A percentile compares a stretch with the other conserved stretches of the same genome.
Evolutionary conservation across 2,888 invertebrate genomes (phyloP).

Genomic region (Ophioninae sp.): DNA sequence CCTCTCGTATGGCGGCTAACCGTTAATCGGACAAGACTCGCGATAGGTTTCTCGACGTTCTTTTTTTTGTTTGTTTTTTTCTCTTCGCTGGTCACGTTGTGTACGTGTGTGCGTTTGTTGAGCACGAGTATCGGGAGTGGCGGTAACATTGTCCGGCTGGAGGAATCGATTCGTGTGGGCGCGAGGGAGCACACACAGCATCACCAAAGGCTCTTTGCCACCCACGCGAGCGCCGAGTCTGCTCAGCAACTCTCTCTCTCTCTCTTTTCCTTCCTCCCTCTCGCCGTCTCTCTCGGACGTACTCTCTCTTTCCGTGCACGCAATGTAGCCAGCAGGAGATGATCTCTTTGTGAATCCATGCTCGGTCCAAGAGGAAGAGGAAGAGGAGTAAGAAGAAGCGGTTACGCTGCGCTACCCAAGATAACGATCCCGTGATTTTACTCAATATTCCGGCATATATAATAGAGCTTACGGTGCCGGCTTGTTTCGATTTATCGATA

Average conservation of each 20-base stretch:
- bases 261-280: neutral
- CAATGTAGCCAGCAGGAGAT: conserved; percentile 40
- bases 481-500: conserved; percentile 50
- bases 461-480: conserved; percentile 34
- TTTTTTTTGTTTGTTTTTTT: conserved; percentile 17
- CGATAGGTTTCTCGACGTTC: conserved; percentile 41
- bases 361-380: conserved; percentile 28
- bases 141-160: conserved; percentile 65
- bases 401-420: conserved; percentile 47
- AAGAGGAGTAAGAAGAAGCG: conserved; percentile 51
- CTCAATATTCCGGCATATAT: conserved; percentile 54
- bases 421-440: conserved; percentile 60
- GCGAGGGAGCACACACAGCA: conserved; percentile 64
- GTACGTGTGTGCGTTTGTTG: conserved; percentile 34
- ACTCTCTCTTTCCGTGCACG: conserved; percentile 26
- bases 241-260: conserved; percentile 9
- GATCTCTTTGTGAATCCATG: conserved; percentile 43
- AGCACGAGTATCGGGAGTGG: conserved; percentile 55
- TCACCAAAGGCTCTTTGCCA: conserved; percentile 68
- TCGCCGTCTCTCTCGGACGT: conserved; percentile 7
- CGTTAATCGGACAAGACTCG: conserved; percentile 68
- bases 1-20: conserved; percentile 40
- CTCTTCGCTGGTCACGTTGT: conserved; percentile 21
- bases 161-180: conserved; percentile 74
- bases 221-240: conserved; percentile 68